phyloP scores from a whole-genome alignment of 2,797 vertebrate genomes.

The Cichlasoma orientale region DNA sequence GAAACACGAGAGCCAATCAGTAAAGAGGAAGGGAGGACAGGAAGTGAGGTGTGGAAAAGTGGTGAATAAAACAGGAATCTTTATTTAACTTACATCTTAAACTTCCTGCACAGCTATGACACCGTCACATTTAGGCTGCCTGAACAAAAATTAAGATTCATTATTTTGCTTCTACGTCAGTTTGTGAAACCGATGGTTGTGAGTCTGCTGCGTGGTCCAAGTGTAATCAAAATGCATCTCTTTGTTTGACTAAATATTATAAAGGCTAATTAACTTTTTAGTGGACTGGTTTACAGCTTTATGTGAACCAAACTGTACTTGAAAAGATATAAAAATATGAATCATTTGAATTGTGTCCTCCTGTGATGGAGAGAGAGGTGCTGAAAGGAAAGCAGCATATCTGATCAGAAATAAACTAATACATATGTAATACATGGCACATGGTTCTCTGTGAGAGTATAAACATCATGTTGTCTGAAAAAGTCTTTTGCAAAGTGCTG shows the following conservation, averaged over 20 bases:
- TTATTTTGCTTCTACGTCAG: background rate
- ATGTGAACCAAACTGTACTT: background rate
- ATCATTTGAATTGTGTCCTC: background rate
- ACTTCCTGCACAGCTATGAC: background rate
- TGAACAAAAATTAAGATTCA: background rate
- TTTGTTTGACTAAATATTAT: background rate
- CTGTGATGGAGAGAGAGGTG: background rate
- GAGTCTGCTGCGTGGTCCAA: background rate
- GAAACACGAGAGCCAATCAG: background rate
- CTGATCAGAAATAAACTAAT: background rate
- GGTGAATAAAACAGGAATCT: background rate
- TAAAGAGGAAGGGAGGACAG: background rate
- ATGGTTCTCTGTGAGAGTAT: no score
- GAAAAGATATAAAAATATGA: background rate
- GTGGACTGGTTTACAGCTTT: background rate
- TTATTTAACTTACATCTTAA: background rate
- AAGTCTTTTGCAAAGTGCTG: background rate
- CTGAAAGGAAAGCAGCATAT: background rate
- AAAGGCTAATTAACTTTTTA: background rate
- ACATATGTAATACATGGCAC: rapidly evolving
- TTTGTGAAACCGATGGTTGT: background rate
- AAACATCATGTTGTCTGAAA: background rate
- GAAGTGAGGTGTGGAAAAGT: background rate
- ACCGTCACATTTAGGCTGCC: background rate
- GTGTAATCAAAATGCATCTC: background rate